phyloP scores from a whole-genome alignment of 2,888 invertebrate species.

The Drosophila pseudotakahashii region DNA sequence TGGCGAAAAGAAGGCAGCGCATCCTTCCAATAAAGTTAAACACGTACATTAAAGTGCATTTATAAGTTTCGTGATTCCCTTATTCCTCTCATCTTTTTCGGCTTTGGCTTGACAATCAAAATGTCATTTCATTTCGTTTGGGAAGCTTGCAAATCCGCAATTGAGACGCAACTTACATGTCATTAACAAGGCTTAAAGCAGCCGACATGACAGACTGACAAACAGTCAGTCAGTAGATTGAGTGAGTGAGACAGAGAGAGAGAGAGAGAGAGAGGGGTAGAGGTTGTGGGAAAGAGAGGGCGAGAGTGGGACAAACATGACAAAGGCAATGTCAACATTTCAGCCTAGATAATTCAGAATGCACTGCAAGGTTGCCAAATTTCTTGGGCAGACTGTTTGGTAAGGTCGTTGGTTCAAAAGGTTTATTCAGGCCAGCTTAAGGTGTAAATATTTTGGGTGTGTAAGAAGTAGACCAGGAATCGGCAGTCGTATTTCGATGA shows the following conservation, averaged over 20 bases:
- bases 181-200: conserved; percentile 71
- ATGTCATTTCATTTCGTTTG: conserved; percentile 65
- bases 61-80: conserved; percentile 28
- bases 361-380: conserved; percentile 52
- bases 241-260: conserved; percentile 11
- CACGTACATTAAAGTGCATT: conserved; percentile 42
- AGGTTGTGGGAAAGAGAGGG: conserved; percentile 1
- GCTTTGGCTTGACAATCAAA: conserved; percentile 65
- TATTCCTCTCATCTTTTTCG: conserved; percentile 23
- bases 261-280: conserved; percentile 5
- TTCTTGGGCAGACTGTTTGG: conserved; percentile 20
- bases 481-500: background rate
- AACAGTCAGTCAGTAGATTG: conserved; percentile 19
- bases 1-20: conserved; percentile 6
- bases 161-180: conserved; percentile 79
- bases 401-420: background rate
- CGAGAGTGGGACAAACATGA: conserved; percentile 48
- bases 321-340: conserved; percentile 55
- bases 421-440: conserved; percentile 6
- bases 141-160: conserved; percentile 74
- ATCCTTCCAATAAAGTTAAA: conserved; percentile 44
- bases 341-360: conserved; percentile 13
- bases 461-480: background rate
- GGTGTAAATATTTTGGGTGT: conserved; percentile 6
- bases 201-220: conserved; percentile 37